A percentile compares a stretch with the other conserved stretches of the same genome.
Conservation (phyloP, 2,113 vertebrate species). For the Nettapus auritus region DNA sequence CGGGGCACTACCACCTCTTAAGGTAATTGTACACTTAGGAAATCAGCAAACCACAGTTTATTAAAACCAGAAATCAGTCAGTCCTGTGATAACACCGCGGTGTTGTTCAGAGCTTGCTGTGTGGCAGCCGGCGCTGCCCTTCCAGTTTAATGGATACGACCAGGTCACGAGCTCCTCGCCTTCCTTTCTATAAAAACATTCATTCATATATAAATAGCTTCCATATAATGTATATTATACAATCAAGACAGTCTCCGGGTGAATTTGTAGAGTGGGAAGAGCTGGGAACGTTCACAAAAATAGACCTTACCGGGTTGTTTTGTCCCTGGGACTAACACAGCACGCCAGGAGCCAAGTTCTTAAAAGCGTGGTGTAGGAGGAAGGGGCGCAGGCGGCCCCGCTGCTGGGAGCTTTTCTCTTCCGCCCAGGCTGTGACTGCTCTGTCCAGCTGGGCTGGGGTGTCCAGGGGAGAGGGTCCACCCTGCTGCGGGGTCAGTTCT, state of each 20-base stretch:
- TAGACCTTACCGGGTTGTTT: slow-evolving; percentile 30
- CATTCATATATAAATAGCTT: slow-evolving; percentile 75
- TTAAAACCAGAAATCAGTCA: slow-evolving; percentile 11
- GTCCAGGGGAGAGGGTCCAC: not conserved
- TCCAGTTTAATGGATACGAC: slow-evolving; percentile 29
- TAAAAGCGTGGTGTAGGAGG: not conserved
- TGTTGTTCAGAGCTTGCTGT: not conserved
- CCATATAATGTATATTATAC: slow-evolving; percentile 67
- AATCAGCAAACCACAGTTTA: slow-evolving; percentile 58
- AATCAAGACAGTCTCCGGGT: slow-evolving; percentile 67
- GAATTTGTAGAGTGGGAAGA: slow-evolving; percentile 50
- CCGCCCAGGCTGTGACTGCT: not conserved
- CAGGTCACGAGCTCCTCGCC: slow-evolving; percentile 8
- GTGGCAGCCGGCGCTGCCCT: not conserved
- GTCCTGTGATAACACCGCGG: not conserved
- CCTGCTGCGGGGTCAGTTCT: not conserved
- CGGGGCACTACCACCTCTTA: slow-evolving; percentile 30
- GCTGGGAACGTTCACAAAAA: slow-evolving; percentile 61
- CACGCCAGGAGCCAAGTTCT: not conserved
- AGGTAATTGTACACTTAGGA: slow-evolving; percentile 27
- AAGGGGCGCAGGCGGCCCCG: not conserved
- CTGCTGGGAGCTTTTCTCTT: not conserved
- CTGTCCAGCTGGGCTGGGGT: not conserved
- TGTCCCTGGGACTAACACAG: not conserved
- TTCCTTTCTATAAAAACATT: slow-evolving; percentile 71